phyloP scores from a whole-genome alignment of 2,888 invertebrate species.

The Piscicola geometra region DNA sequence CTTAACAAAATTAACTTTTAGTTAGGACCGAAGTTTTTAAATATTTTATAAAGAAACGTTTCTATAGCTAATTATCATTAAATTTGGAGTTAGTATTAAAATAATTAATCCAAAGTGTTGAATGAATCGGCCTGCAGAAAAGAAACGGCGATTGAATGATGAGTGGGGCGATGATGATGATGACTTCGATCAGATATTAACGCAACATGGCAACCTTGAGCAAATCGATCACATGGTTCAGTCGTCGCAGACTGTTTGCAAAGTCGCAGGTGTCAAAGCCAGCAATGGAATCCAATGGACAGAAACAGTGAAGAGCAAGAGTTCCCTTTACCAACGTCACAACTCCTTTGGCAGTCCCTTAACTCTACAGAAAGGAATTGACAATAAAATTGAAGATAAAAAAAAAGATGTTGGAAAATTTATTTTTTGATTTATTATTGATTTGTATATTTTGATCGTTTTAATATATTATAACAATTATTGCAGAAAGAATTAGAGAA shows the following conservation, averaged over 20 bases:
- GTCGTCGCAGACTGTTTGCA: neutral
- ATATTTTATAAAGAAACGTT: too few relatives aligned
- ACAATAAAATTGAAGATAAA: neutral
- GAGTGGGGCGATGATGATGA: conserved; percentile 11
- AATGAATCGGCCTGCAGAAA: conserved; percentile 1
- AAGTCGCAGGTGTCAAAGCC: neutral
- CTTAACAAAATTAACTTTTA: too few relatives aligned
- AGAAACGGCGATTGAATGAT: neutral
- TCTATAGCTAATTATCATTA: too few relatives aligned
- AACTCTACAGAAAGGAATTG: neutral
- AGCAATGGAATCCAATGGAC: neutral
- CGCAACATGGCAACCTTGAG: conserved; percentile 1
- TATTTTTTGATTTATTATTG: neutral
- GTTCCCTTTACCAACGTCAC: neutral
- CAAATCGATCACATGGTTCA: conserved; percentile 1
- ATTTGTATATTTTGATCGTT: too few relatives aligned
- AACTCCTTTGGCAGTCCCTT: conserved; percentile 2
- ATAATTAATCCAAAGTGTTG: too few relatives aligned
- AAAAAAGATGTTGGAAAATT: neutral
- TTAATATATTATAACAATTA: too few relatives aligned
- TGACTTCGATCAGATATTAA: conserved; percentile 7
- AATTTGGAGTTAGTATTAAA: too few relatives aligned
- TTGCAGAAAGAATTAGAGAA: neutral
- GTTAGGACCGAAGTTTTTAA: too few relatives aligned
- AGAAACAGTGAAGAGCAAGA: neutral